Evolutionary conservation across 2,888 invertebrate genomes (phyloP).

Genomic region (Machimus rusticus): DNA sequence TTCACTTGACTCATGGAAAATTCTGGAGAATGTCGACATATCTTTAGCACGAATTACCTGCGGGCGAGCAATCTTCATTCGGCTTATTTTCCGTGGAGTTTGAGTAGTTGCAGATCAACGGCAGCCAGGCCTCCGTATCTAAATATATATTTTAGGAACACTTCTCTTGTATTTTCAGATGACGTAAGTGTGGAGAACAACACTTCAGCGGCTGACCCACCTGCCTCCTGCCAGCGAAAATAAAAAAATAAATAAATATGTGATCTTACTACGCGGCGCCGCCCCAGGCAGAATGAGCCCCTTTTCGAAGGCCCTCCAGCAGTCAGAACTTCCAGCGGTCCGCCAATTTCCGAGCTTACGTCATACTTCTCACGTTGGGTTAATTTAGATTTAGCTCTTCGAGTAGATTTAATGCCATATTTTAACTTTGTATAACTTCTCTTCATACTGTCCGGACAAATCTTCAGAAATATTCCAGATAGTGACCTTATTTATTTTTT

Average conservation of each 20-base stretch:
- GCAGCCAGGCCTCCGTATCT: neutral
- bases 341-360: neutral
- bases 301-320: neutral
- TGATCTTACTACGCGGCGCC: neutral
- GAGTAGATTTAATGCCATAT: constrained; percentile 3
- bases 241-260: neutral
- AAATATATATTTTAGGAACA: neutral
- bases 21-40: neutral
- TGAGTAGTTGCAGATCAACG: neutral
- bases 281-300: neutral
- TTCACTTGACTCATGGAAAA: neutral
- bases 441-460: neutral
- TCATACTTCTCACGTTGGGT: constrained; percentile 25
- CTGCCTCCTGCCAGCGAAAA: neutral
- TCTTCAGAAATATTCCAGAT: neutral
- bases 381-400: constrained; percentile 21
- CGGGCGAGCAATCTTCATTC: neutral
- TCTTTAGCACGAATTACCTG: neutral
- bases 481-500: neutral
- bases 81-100: neutral
- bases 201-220: neutral
- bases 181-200: constrained; percentile 33
- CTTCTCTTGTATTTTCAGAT: constrained; percentile 30
- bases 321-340: neutral
- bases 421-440: neutral